These are phyloP conservation scores for Myanophis thanlyinensis DNA, from an alignment of 2,113 vertebrate genomes.

Conservation along the genomic window DNA sequence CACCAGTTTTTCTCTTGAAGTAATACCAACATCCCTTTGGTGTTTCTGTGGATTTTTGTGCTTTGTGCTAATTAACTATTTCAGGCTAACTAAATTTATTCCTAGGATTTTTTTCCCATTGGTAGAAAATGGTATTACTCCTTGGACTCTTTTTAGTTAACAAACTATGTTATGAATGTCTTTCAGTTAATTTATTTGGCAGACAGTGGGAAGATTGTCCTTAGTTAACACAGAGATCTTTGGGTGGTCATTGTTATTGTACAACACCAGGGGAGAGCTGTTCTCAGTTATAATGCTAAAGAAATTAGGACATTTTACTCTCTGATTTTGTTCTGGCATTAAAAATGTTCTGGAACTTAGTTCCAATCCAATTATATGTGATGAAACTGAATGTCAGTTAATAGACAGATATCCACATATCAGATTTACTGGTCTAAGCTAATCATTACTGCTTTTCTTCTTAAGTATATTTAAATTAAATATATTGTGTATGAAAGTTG, in stretches of 20 bases:
- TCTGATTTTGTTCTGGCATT: constrained; percentile 54
- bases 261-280: constrained; percentile 57
- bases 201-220: constrained; percentile 15
- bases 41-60: background rate
- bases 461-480: constrained; percentile 22
- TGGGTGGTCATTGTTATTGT: constrained; percentile 57
- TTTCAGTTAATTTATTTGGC: fast-evolving
- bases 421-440: background rate
- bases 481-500: background rate
- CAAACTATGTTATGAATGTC: background rate
- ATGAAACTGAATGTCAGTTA: constrained; percentile 46
- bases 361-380: constrained; percentile 58
- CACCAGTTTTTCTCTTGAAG: background rate
- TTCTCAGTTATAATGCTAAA: constrained; percentile 34
- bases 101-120: background rate
- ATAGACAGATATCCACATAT: constrained; percentile 37
- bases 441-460: constrained; percentile 27
- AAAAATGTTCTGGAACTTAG: constrained; percentile 46
- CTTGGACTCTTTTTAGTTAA: background rate
- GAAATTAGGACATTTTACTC: constrained; percentile 41
- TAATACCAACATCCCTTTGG: background rate
- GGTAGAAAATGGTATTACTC: background rate
- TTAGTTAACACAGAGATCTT: constrained; percentile 15
- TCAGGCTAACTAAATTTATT: background rate
- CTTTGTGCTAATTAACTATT: background rate